Base-by-base conservation (phyloP, 2,888 invertebrate genomes). In the Coelinius sp. region DNA sequence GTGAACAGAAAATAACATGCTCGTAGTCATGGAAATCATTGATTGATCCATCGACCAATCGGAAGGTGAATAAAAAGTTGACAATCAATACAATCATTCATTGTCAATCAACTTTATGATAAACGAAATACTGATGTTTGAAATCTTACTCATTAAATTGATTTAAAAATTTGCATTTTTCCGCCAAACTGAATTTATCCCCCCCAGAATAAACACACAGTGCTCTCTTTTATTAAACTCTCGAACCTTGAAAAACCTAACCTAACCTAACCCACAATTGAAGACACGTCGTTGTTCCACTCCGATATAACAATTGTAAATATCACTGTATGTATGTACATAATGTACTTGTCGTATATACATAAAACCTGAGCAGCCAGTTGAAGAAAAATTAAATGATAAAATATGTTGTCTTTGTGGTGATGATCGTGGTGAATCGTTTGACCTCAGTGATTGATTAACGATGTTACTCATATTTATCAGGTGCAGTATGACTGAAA, bases 231-330 rank as follows among this genome's bases (percentile, higher is more conserved):
- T 10, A 6, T 35, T 8, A 10, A n/a, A 10, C 35, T 35, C 35
- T 1, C 3, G 1, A 35, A 7, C 8, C 35, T 35, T 10, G 8
- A 6, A 22, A 52, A 53, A n/a, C n/a, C n/a, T n/a, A n/a, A n/a
- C 53, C 59, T 17, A 59, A 59, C 59, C 59, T 31, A 59, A 59
- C 59, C 59, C 35, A 31, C 59, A 27, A 17, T 0, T 31, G 31
- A 35, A 59, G 59, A 59, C 59, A 59, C 59, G 59, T 59, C 59
- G 35, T 56, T 56, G 17, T 59, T 59, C 35, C 59, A 59, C 27
- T 56, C 27, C 56, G 20, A 59, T 59, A 31, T 59, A 59, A 35
- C 59, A 35, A 59, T 59, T 59, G 59, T 59, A 59, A 59, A 59
- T 59, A 59, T 35, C 17, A 59, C 17, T n/a, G n/a, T n/a, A n/a